phyloP scores from a whole-genome alignment of 2,797 vertebrate genomes.

The Sphenodon punctatus region DNA sequence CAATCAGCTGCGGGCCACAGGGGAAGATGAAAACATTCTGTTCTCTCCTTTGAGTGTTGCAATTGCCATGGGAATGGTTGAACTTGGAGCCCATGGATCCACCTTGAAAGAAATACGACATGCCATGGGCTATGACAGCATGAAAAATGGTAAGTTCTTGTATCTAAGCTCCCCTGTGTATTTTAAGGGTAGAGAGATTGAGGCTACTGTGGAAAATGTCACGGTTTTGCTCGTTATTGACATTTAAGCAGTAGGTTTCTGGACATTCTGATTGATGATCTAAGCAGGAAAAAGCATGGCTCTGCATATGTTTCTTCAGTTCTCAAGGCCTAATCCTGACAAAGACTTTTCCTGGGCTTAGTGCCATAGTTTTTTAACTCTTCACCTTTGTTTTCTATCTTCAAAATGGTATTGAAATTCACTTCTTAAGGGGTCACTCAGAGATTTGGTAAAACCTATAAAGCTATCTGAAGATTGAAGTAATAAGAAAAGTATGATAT shows the following conservation, averaged over 20 bases:
- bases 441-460: neutral
- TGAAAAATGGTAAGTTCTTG: conserved; percentile 83
- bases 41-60: conserved; percentile 93
- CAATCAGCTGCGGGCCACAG: conserved; percentile 85
- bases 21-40: conserved; percentile 92
- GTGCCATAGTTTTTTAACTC: neutral
- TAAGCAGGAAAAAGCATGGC: neutral
- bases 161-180: rapidly evolving
- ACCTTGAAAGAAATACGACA: conserved; percentile 91
- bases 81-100: conserved; percentile 89
- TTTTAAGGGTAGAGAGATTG: neutral
- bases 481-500: neutral
- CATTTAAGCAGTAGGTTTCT: neutral
- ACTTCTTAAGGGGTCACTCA: neutral
- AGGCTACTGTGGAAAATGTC: neutral
- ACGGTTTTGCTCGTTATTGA: rapidly evolving
- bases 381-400: neutral
- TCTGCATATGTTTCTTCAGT: no score
- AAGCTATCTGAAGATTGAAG: neutral
- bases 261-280: neutral
- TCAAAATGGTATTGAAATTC: neutral
- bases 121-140: conserved; percentile 85
- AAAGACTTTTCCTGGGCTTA: no score
- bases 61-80: conserved; percentile 91
- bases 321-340: no score